These are phyloP conservation scores for Argentina silus DNA, from an alignment of 2,797 vertebrate species.

Conservation along the genomic window DNA sequence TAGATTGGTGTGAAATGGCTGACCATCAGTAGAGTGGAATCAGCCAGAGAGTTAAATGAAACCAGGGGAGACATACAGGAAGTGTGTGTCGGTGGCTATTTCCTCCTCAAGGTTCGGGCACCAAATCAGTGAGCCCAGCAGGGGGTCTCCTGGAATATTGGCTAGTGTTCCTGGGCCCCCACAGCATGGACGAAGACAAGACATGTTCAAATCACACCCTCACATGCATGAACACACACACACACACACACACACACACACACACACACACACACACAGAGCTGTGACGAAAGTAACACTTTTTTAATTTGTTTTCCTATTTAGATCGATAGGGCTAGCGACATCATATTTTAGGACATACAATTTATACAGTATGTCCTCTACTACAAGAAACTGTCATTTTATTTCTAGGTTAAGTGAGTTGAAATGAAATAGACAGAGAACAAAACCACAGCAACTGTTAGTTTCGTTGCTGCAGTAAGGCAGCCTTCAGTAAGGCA, in stretches of 20 bases:
- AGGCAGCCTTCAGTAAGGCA: no score
- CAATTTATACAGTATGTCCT: no score
- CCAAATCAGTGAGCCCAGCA: slow-evolving; percentile 54
- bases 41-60: neutral
- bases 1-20: slow-evolving; percentile 44
- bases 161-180: slow-evolving; percentile 17
- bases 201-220: slow-evolving; percentile 26
- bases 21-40: slow-evolving; percentile 32
- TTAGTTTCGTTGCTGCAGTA: no score
- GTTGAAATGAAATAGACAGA: no score
- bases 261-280: slow-evolving; percentile 19
- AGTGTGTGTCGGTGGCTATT: slow-evolving; percentile 59
- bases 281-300: no score
- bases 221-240: slow-evolving; percentile 19
- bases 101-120: slow-evolving; percentile 29
- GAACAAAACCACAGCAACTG: no score
- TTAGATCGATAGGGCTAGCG: no score
- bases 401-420: no score
- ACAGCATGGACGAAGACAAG: slow-evolving; percentile 1
- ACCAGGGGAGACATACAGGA: slow-evolving; percentile 48
- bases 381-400: no score
- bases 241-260: slow-evolving; percentile 15
- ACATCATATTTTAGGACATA: no score
- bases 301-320: no score
- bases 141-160: slow-evolving; percentile 35